Evolutionary conservation across 64 coral and sea anemone species (phyloP).

Genomic region (Cladopsammia gracilis): DNA sequence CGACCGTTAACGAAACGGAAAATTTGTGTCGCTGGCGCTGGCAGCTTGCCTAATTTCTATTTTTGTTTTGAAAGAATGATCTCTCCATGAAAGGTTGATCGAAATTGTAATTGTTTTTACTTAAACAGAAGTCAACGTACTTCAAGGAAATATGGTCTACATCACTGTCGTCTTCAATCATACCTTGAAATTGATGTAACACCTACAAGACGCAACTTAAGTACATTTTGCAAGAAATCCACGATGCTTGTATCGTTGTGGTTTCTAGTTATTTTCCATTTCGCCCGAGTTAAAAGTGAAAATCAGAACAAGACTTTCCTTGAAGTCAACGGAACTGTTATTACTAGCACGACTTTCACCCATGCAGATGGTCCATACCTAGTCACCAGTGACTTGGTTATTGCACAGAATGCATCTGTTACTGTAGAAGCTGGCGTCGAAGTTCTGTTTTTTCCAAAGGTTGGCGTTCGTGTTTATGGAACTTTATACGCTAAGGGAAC

Average conservation of each 20-base stretch:
- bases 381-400: slow-evolving; percentile 59
- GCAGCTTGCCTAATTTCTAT: no score
- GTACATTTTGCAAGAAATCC: neutral
- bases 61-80: no score
- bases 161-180: no score
- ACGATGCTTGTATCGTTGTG: neutral
- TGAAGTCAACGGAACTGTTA: slow-evolving; percentile 24
- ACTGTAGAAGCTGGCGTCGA: slow-evolving; percentile 61
- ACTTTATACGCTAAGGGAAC: slow-evolving; percentile 59
- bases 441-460: slow-evolving; percentile 34
- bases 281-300: neutral
- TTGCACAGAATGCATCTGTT: slow-evolving; percentile 40
- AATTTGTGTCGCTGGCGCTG: no score
- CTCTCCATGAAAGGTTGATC: no score
- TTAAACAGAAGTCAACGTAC: no score
- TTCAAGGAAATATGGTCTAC: no score
- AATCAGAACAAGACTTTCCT: neutral
- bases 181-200: neutral
- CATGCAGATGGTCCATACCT: slow-evolving; percentile 57
- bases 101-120: no score
- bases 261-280: neutral
- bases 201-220: no score
- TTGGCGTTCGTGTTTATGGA: slow-evolving; percentile 58
- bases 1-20: no score
- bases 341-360: neutral